Base-by-base conservation (phyloP, 1,140 invertebrate genomes). In the Eupristina koningsbergeri region DNA sequence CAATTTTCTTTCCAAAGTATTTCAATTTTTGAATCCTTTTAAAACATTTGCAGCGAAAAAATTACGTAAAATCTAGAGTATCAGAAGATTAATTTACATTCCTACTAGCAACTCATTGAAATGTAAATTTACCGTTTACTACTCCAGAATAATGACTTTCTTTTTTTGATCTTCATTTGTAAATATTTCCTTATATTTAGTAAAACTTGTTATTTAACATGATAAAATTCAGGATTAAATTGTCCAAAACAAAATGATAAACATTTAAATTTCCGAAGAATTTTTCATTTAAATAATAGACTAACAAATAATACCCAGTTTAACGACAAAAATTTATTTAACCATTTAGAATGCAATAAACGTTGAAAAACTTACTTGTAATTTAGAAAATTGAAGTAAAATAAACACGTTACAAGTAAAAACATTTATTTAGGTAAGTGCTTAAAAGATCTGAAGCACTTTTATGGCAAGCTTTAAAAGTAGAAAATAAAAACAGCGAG, bases 391-490 rank as follows among this genome's bases (percentile, higher is more conserved):
- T 41, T 15, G 6, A 19, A 41, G 1, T 34, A 71, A 71, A 71
- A 41, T 41, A 71, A 71, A 71, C 19, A 71, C 7, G 22, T 41
- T 71, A 26, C 36, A 39, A 41, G 36, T 71, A 41, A 67, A 36
- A 67, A 67, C 19, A 71, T 71, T 71, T 71, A 71, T 71, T 71
- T 39, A 41, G 36, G 36, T 41, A 41, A 71, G 67, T 41, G 39
- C 67, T 71, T 71, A 71, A 41, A 19, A 71, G 67, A 71, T 71
- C 67, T 41, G 6, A 41, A 41, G 36, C 36, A 71, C 67, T 41
- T 71, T 71, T 41, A 71, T 41, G 22, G 67, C 36, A 41, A 8
- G 67, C 39, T 71, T 71, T 69, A 69, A 71, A 71, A 71, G 67
- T 41, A 22, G 67, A 41, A 71, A 71, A 41, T 71, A 71, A 71